Conservation (phyloP, 2,797 vertebrate species). For the Euphonia xanthogaster region DNA sequence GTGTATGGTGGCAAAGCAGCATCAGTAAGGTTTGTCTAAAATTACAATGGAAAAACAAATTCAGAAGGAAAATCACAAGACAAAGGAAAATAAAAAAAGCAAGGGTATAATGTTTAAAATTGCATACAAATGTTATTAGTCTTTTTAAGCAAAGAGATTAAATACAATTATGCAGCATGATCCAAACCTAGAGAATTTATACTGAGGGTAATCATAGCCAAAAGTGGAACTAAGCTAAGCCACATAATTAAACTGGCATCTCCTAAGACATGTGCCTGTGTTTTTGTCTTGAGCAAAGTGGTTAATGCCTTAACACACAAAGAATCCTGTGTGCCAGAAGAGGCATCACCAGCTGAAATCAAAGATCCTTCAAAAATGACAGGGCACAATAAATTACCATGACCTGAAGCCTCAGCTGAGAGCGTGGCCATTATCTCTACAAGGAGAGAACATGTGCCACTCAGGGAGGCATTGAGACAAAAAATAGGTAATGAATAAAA, state of each 20-base stretch:
- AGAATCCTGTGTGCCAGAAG: neutral
- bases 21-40: constrained; percentile 75
- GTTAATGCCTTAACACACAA: neutral
- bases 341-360: neutral
- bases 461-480: neutral
- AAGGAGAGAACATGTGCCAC: neutral
- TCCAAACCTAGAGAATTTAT: neutral
- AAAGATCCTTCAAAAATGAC: neutral
- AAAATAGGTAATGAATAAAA: neutral
- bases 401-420: neutral
- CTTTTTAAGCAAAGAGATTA: neutral
- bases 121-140: neutral
- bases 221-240: neutral
- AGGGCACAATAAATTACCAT: neutral
- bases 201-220: neutral
- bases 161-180: neutral
- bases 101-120: neutral
- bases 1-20: constrained; percentile 65
- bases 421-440: neutral
- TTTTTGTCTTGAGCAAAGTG: neutral
- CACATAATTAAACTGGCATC: neutral
- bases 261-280: neutral
- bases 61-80: neutral
- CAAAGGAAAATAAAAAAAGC: neutral
- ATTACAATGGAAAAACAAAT: constrained; percentile 21